These are phyloP conservation scores for Rousettus leschenaultii DNA, from an alignment of 2,113 vertebrate species.

Conservation along the genomic window DNA sequence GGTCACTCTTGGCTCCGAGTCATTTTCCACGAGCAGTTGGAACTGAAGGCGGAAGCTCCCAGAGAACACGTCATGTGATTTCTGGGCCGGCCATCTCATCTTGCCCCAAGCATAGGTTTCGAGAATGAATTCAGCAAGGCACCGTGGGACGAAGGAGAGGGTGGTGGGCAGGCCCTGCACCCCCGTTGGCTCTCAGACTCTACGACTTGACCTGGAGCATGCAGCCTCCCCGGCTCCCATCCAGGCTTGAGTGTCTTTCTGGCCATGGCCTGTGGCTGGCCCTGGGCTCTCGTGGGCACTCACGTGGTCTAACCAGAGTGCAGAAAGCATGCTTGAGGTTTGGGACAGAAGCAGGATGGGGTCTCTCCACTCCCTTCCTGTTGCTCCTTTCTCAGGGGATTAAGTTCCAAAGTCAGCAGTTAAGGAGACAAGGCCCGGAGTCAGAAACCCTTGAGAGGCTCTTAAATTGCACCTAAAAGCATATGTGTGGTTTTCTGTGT, in stretches of 20 bases:
- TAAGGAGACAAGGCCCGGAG: not conserved
- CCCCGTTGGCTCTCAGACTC: not conserved
- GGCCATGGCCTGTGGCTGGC: not conserved
- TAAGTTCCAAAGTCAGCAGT: not conserved
- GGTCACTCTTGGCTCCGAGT: not conserved
- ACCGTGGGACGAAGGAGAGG: rapidly evolving
- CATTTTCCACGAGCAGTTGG: not conserved
- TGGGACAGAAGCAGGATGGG: not conserved
- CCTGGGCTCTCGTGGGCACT: not conserved
- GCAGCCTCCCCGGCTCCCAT: not conserved
- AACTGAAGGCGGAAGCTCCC: no score
- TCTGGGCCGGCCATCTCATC: not conserved
- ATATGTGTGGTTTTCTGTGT: not conserved
- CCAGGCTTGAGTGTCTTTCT: no score
- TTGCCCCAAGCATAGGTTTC: rapidly evolving
- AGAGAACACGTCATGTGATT: rapidly evolving
- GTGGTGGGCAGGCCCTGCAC: rapidly evolving
- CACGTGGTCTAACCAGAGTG: not conserved
- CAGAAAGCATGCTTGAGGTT: constrained; percentile 4
- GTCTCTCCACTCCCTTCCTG: not conserved
- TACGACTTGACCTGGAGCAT: rapidly evolving
- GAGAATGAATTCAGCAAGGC: rapidly evolving
- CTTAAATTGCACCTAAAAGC: not conserved
- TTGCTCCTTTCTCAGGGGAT: not conserved
- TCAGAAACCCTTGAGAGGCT: not conserved